A percentile compares a stretch with the other conserved stretches of the same genome.
Conservation (phyloP, 92 coral and sea anemone species). For the Paramuricea clavata region DNA sequence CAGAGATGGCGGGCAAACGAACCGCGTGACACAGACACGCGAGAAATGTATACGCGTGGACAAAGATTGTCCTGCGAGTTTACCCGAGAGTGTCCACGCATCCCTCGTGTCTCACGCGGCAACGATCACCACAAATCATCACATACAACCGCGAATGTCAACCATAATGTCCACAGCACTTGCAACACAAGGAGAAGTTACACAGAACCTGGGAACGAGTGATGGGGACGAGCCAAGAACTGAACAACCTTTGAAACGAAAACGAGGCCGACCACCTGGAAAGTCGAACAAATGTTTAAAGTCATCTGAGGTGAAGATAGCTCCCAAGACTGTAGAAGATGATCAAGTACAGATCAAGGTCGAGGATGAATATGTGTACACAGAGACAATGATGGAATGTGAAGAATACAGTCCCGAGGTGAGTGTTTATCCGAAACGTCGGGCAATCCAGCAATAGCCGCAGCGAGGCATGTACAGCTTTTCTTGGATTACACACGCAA, state of each 20-base stretch:
- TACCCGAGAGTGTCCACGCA: background rate
- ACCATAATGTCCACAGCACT: slow-evolving; percentile 18
- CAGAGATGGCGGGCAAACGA: background rate
- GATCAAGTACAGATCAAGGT: slow-evolving; percentile 53
- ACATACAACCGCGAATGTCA: slow-evolving; percentile 23
- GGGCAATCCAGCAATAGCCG: background rate
- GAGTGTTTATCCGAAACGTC: background rate
- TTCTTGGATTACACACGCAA: no score
- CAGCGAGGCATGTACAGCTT: background rate
- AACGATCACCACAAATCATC: slow-evolving; percentile 3
- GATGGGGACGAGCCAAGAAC: background rate
- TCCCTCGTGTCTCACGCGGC: slow-evolving; percentile 35
- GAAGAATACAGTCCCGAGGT: slow-evolving; percentile 16
- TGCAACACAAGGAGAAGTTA: slow-evolving; percentile 11
- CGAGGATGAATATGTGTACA: slow-evolving; percentile 76
- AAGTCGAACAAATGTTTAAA: slow-evolving; percentile 32
- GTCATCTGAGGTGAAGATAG: background rate
- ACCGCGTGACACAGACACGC: background rate
- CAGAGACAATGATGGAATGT: slow-evolving; percentile 64
- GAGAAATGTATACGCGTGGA: background rate
- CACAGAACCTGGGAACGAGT: background rate
- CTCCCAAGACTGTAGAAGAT: slow-evolving; percentile 16
- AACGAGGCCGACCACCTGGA: slow-evolving; percentile 50
- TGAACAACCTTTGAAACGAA: slow-evolving; percentile 45
- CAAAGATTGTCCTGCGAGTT: background rate